phyloP scores from a whole-genome alignment of 1,140 invertebrate genomes.

The Euglossa dilemma region DNA sequence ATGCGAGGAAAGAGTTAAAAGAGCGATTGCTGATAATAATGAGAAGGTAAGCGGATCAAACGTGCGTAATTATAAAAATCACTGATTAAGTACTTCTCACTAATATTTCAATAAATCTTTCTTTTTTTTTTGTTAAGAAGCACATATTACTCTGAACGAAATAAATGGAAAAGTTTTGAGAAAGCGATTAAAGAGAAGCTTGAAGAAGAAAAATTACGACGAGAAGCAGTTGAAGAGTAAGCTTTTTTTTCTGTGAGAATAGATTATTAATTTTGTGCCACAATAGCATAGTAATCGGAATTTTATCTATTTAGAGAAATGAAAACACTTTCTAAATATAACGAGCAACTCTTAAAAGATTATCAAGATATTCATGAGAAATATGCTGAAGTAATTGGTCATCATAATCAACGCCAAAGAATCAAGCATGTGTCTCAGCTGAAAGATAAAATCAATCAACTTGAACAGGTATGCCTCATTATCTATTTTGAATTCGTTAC shows the following conservation, averaged over 20 bases:
- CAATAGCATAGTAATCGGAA: slow-evolving; percentile 4
- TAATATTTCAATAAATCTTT: slow-evolving; percentile 5
- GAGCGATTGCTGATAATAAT: slow-evolving; percentile 73
- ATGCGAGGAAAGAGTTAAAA: slow-evolving; percentile 74
- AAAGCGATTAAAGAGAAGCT: slow-evolving; percentile 61
- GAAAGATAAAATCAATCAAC: slow-evolving; percentile 84
- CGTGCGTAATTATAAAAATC: slow-evolving; percentile 57
- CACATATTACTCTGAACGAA: slow-evolving; percentile 27
- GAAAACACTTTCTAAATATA: slow-evolving; percentile 60
- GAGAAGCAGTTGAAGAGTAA: slow-evolving; percentile 68
- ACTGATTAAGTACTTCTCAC: slow-evolving; percentile 42
- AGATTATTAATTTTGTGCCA: background rate
- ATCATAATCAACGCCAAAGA: slow-evolving; percentile 88
- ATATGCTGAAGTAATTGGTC: slow-evolving; percentile 85
- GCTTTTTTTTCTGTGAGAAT: slow-evolving; percentile 16
- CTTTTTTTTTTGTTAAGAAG: background rate
- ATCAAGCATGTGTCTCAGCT: slow-evolving; percentile 86
- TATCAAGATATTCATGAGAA: slow-evolving; percentile 83
- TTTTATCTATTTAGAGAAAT: slow-evolving; percentile 67
- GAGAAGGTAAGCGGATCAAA: slow-evolving; percentile 68
- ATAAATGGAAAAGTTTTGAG: slow-evolving; percentile 55
- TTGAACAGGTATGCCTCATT: slow-evolving; percentile 82
- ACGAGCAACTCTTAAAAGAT: slow-evolving; percentile 75
- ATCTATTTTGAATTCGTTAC: slow-evolving; percentile 20
- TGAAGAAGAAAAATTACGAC: slow-evolving; percentile 67